Evolutionary conservation across 1,140 invertebrate species (phyloP).

Genomic region (Alviniconcha marisindica): DNA sequence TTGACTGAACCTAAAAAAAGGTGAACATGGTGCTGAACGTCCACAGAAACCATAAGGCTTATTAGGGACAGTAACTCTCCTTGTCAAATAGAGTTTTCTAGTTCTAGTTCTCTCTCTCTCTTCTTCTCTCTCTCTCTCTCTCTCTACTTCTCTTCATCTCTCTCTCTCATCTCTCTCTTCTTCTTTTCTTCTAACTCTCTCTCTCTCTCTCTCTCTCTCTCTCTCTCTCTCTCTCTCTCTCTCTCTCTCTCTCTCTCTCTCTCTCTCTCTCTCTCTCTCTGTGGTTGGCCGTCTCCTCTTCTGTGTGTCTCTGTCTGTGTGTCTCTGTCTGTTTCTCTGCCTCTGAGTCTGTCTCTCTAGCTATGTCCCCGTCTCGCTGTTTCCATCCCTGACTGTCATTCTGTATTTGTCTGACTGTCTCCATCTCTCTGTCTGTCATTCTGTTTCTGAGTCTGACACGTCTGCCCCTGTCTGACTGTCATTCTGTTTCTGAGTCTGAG

Average conservation of each 20-base stretch:
- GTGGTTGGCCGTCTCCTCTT: neutral
- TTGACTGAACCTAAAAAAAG: too few relatives aligned
- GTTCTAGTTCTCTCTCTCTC: too few relatives aligned
- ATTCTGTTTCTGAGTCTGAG: too few relatives aligned
- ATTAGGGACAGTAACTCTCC: too few relatives aligned
- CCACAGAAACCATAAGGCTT: too few relatives aligned
- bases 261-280: neutral
- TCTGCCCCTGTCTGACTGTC: too few relatives aligned
- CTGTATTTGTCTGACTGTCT: neutral
- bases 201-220: conserved; percentile 6
- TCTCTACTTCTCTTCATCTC: too few relatives aligned
- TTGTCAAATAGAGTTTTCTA: too few relatives aligned
- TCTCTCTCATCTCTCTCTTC: too few relatives aligned
- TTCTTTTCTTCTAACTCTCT: neutral
- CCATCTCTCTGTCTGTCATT: neutral
- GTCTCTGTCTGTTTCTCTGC: neutral
- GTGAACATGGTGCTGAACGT: too few relatives aligned
- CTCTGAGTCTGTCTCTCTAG: neutral
- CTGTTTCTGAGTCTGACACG: neutral
- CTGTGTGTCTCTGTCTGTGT: neutral
- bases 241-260: neutral
- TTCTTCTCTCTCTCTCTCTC: too few relatives aligned
- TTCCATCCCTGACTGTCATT: neutral
- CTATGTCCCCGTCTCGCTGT: neutral
- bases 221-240: neutral